These are phyloP conservation scores for Macaria liturata DNA, from an alignment of 2,888 invertebrate species.

Conservation along the genomic window DNA sequence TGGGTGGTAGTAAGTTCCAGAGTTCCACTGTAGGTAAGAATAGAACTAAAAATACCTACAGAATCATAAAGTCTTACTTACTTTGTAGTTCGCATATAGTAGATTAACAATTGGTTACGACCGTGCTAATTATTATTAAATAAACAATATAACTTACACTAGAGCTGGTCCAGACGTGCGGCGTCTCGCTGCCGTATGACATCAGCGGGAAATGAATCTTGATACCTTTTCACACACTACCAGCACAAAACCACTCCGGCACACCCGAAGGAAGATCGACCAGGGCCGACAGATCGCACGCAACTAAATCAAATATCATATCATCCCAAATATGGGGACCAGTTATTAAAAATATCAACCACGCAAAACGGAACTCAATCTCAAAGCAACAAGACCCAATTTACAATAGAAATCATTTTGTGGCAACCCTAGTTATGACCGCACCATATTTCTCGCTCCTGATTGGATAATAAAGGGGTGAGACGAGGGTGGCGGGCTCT, in stretches of 20 bases:
- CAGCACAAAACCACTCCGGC: slow-evolving; percentile 40
- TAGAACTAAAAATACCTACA: too few relatives aligned
- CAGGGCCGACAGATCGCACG: slow-evolving; percentile 39
- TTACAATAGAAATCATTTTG: slow-evolving; percentile 18
- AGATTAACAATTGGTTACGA: too few relatives aligned
- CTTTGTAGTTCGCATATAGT: too few relatives aligned
- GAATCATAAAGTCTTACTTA: too few relatives aligned
- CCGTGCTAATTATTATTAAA: too few relatives aligned
- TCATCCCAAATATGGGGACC: slow-evolving; percentile 50
- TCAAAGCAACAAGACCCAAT: slow-evolving; percentile 10
- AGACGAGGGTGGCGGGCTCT: slow-evolving; percentile 48
- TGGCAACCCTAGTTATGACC: slow-evolving; percentile 50
- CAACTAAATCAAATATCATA: slow-evolving; percentile 72
- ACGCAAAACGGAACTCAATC: slow-evolving; percentile 35
- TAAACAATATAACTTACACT: slow-evolving; percentile 55
- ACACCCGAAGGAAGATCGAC: slow-evolving; percentile 30
- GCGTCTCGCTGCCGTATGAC: slow-evolving; percentile 81
- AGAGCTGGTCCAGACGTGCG: slow-evolving; percentile 81
- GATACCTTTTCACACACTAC: slow-evolving; percentile 62
- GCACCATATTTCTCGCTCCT: slow-evolving; percentile 63
- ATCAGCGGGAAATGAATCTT: slow-evolving; percentile 84
- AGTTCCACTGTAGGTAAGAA: too few relatives aligned
- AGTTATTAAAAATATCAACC: slow-evolving; percentile 54
- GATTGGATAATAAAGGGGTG: slow-evolving; percentile 63
- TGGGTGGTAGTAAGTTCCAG: too few relatives aligned